Base-by-base conservation (phyloP, 1,140 invertebrate genomes). In the Platyscapa corneri region DNA sequence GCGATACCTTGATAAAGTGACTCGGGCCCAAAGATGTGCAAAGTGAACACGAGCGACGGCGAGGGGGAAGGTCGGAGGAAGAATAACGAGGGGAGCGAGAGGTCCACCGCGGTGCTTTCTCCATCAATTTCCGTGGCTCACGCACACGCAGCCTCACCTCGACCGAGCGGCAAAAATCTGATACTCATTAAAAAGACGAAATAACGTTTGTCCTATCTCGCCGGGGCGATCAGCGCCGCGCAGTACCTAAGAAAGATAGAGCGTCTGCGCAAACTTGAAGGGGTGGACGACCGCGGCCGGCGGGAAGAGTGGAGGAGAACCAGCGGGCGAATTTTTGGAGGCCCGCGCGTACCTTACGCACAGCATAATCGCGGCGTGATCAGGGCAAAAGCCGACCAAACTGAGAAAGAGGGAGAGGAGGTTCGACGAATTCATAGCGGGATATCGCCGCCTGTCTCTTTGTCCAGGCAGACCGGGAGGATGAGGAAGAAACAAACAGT, bases 111-210 rank as follows among this genome's bases (percentile, higher is more conserved):
- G 65, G 32, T 30, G 67, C 42, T 77, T 86, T 77, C 78, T 65
- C 42, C 84, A 76, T 86, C 72, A 76, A 82, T 86, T 86, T 86
- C 79, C 72, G 65, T 27, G 34, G 46, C 32, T 32, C 46, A 53
- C 27, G 46, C 76, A 64, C 76, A 34, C 34, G 32, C 53, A 32
- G 20, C 49, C 70, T 82, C 70, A 34, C 53, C 70, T n/a, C 42
- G 46, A 23, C 46, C 23, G 14, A 27, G 23, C 60, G 60, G 64
- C 65, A 53, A 76, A 82, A 67, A 75, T 82, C 72, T 76, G 84
- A 86, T 86, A 70, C 84, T 86, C 84, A 77, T 86, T 86, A 82
- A 86, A 86, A 86, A 82, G 72, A 82, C 84, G 79, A 77, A 86
- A 86, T 86, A 82, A 86, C 67, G 84, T 34, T 64, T 39, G 10